Evolutionary conservation across 2,113 vertebrate genomes (phyloP).

Genomic region (Polyodon spathula): DNA sequence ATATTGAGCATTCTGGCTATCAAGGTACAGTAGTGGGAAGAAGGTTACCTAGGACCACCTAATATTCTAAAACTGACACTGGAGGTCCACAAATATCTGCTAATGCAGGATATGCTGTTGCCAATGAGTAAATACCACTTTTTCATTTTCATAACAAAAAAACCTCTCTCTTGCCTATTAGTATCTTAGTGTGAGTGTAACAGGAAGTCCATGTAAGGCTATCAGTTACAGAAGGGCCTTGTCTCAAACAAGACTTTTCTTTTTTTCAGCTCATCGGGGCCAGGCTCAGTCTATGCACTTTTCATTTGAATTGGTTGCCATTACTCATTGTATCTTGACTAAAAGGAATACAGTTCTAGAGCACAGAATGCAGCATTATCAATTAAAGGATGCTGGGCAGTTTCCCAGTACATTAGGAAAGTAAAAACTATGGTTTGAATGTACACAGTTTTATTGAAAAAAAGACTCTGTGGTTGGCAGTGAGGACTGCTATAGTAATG

Average conservation of each 20-base stretch:
- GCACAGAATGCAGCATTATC: constrained; percentile 4
- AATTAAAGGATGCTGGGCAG: constrained; percentile 7
- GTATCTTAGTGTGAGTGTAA: not conserved
- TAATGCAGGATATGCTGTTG: no score
- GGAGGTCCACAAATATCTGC: no score
- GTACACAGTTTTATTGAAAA: constrained; percentile 4
- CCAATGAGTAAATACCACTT: no score
- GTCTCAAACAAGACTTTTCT: not conserved
- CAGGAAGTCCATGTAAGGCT: not conserved
- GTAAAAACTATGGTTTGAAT: constrained; percentile 1
- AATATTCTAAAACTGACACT: no score
- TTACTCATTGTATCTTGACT: constrained; percentile 5
- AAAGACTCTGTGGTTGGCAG: not conserved
- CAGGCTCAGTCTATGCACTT: not conserved
- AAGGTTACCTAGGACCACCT: no score
- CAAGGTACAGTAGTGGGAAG: no score
- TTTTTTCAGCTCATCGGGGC: not conserved
- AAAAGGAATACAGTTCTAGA: constrained; percentile 3
- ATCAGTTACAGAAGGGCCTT: not conserved
- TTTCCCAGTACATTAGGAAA: constrained; percentile 11
- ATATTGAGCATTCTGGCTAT: no score
- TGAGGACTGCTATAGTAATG: not conserved
- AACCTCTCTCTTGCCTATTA: not conserved
- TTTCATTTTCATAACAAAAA: no score
- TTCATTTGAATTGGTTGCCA: not conserved